Percentiles rank a stretch among this genome's conserved stretches.
phyloP scores from a whole-genome alignment of 2,797 vertebrate species.

The Rousettus madagascariensis region DNA sequence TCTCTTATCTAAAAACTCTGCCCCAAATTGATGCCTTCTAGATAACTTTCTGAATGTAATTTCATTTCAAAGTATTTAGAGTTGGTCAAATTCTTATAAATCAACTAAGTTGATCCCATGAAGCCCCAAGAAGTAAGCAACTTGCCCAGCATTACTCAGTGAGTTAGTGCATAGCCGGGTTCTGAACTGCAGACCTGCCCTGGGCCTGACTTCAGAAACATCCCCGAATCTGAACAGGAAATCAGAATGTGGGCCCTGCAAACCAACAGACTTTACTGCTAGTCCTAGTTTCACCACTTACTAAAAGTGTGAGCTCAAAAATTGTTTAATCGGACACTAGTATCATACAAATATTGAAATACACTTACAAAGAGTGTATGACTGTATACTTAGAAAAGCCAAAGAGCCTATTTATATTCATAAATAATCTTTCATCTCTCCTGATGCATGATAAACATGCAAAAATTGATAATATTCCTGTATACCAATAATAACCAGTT shows the following conservation, averaged over 20 bases:
- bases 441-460: not conserved
- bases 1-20: slow-evolving; percentile 8
- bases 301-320: not conserved
- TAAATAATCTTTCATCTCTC: not conserved
- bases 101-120: not conserved
- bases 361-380: not conserved
- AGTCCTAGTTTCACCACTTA: not conserved
- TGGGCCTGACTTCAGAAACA: not conserved
- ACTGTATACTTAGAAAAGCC: not conserved
- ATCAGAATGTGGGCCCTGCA: not conserved
- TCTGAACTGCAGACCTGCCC: not conserved
- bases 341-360: slow-evolving; percentile 1
- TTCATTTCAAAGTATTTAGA: slow-evolving; percentile 34
- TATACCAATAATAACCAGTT: not conserved
- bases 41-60: not conserved
- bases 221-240: not conserved
- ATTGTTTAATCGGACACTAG: not conserved
- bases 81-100: slow-evolving; percentile 48
- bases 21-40: not conserved
- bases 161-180: rapidly evolving
- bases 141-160: not conserved
- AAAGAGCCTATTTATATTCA: not conserved
- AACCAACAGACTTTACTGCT: not conserved
- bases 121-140: not conserved
- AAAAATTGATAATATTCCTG: not conserved